Evolutionary conservation across 2,888 invertebrate species (phyloP).

Genomic region (Andrena marginata): DNA sequence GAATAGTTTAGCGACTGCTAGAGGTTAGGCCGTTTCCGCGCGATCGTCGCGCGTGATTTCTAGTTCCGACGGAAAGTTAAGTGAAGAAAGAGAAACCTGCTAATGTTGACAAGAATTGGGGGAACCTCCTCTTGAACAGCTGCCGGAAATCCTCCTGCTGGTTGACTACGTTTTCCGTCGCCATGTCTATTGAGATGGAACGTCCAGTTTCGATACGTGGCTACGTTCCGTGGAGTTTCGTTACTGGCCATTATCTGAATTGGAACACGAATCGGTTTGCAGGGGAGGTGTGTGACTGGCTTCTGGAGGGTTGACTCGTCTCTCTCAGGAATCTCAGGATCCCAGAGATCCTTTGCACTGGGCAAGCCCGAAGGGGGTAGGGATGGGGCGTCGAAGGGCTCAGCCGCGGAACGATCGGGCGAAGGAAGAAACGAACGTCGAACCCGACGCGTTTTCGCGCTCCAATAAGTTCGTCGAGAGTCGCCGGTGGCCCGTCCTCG

Average conservation of each 20-base stretch:
- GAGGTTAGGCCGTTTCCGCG: background rate
- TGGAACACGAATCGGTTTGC: background rate
- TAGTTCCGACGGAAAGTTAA: background rate
- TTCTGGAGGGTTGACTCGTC: background rate
- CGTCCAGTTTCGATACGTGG: background rate
- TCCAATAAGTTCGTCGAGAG: conserved; percentile 61
- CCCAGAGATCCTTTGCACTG: background rate
- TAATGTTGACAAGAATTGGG: conserved; percentile 88
- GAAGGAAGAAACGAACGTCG: conserved; percentile 35
- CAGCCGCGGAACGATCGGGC: background rate
- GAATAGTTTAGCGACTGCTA: background rate
- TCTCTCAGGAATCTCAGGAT: background rate
- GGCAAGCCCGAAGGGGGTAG: background rate
- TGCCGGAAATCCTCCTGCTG: background rate
- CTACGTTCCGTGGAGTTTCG: conserved; percentile 12
- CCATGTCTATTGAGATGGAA: background rate
- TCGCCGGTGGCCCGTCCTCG: conserved; percentile 16
- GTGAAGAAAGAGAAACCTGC: conserved; percentile 77
- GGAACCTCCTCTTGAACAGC: conserved; percentile 84
- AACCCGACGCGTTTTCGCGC: conserved; percentile 63
- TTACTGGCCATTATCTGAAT: background rate
- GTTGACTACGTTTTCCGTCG: background rate
- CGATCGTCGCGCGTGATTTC: background rate
- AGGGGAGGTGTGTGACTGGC: background rate
- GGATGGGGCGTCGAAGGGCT: background rate